Base-by-base conservation (phyloP, 2,797 vertebrate genomes). In the Mionectes olivaceus region DNA sequence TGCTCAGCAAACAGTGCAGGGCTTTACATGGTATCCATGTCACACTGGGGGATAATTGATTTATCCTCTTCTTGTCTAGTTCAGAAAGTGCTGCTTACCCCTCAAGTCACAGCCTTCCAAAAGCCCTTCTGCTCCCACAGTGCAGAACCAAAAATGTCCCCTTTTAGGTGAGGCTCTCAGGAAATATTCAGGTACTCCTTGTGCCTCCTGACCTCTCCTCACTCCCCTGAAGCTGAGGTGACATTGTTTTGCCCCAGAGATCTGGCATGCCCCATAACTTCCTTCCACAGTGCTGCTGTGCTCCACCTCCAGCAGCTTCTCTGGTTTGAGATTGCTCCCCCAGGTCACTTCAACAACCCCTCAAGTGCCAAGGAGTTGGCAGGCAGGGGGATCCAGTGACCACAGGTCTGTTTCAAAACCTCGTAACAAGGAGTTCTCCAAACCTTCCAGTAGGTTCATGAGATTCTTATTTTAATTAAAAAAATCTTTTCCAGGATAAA, bases 391-490 rank as follows among this genome's bases (percentile, higher is more conserved):
- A 89, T 57, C 8, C n/a, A 68, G 55, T 23, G 19, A 81, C n/a
- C 55, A 77, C 37, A 81, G 21, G 65, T 13, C 35, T 63, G 32
- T 64, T 76, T 37, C 64, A 39, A 61, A 89, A 71, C 22, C 50
- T 83, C 33, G 14, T 12, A 61, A 55, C 4, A 6, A 10, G 55
- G 60, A 77, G 19, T 63, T 81, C 56, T 88, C 44, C 64, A 63
- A 32, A 30, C 56, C 52, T 77, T 93, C 77, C 37, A 73, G 41
- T 91, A 78, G 30, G 43, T 90, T 92, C 21, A 46, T 44, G 27
- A 85, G n/a, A 53, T 28, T n/a, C 32, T 79, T 87, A 33, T 47
- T 94, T 91, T 64, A 59, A 90, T 88, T 68, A 33, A 94, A 57
- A 35, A 77, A 87, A 68, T 6, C 13, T 71, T 89, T 73, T 7